A percentile compares a stretch with the other conserved stretches of the same genome.
These are phyloP conservation scores for Tretioscincus oriximinensis DNA, from an alignment of 2,113 vertebrate genomes.

Conservation along the genomic window DNA sequence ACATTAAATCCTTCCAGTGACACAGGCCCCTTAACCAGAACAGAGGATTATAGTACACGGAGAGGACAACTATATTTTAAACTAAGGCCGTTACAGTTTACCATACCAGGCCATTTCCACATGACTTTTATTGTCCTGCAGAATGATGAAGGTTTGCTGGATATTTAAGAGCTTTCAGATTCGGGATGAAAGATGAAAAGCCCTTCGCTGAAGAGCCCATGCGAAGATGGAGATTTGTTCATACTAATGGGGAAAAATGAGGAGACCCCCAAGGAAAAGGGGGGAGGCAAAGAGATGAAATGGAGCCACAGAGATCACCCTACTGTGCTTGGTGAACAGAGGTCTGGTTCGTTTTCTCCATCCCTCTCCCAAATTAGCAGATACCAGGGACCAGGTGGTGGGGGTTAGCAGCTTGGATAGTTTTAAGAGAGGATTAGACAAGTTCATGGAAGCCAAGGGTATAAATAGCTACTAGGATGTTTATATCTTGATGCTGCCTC, in stretches of 20 bases:
- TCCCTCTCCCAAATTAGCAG: too few relatives aligned
- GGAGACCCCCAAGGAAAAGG: background rate
- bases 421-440: too few relatives aligned
- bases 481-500: too few relatives aligned
- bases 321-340: background rate
- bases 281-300: slow-evolving; percentile 26
- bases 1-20: slow-evolving; percentile 66
- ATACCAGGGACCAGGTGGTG: background rate
- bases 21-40: slow-evolving; percentile 65
- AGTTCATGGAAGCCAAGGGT: too few relatives aligned
- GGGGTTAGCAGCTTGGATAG: too few relatives aligned
- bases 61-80: slow-evolving; percentile 65
- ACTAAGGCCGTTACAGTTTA: slow-evolving; percentile 51
- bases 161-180: slow-evolving; percentile 33
- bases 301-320: background rate
- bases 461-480: too few relatives aligned
- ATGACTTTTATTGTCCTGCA: slow-evolving; percentile 54
- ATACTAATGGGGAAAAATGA: slow-evolving; percentile 31
- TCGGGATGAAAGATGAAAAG: slow-evolving; percentile 25
- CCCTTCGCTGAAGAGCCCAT: background rate
- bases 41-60: slow-evolving; percentile 56
- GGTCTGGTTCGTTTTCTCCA: background rate
- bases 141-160: slow-evolving; percentile 28
- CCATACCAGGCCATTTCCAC: slow-evolving; percentile 45
- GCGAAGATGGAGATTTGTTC: slow-evolving; percentile 28